Conservation (phyloP, 2,888 invertebrate species). For the Drosophila vallismaia region DNA sequence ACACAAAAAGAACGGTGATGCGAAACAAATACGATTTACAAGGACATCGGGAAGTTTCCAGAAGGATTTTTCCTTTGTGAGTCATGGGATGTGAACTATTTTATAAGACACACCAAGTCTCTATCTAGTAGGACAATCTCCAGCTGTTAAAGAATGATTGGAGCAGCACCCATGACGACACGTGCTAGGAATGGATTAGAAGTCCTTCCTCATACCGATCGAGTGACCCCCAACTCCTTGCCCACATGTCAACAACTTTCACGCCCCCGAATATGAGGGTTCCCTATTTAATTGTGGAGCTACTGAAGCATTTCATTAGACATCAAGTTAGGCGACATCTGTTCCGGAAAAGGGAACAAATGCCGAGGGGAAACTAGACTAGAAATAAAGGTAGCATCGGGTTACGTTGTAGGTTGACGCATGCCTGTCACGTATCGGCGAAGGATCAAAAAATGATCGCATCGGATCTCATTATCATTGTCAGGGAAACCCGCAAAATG, state of each 20-base stretch:
- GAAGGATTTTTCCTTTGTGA: neutral
- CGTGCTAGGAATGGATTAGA: constrained; percentile 45
- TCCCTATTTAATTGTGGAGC: constrained; percentile 48
- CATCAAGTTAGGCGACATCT: constrained; percentile 42
- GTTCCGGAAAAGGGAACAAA: constrained; percentile 47
- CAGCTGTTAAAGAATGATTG: constrained; percentile 13
- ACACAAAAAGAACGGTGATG: constrained; percentile 38
- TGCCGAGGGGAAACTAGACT: constrained; percentile 6
- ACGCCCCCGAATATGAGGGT: constrained; percentile 65
- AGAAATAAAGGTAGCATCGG: constrained; percentile 39
- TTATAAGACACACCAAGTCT: neutral
- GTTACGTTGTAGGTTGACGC: constrained; percentile 59
- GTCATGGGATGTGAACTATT: neutral
- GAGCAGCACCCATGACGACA: constrained; percentile 22
- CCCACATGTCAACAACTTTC: constrained; percentile 69
- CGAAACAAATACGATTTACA: constrained; percentile 37
- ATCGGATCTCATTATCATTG: constrained; percentile 26
- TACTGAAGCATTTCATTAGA: constrained; percentile 66
- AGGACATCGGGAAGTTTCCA: neutral
- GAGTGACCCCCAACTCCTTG: constrained; percentile 4
- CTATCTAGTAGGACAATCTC: neutral
- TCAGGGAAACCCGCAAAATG: constrained; percentile 69
- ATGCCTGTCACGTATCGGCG: constrained; percentile 65
- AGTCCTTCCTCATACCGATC: constrained; percentile 5
- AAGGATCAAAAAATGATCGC: constrained; percentile 48